These are phyloP conservation scores for Pachliopta kotzebuea DNA, from an alignment of 2,888 invertebrate genomes.

Conservation along the genomic window DNA sequence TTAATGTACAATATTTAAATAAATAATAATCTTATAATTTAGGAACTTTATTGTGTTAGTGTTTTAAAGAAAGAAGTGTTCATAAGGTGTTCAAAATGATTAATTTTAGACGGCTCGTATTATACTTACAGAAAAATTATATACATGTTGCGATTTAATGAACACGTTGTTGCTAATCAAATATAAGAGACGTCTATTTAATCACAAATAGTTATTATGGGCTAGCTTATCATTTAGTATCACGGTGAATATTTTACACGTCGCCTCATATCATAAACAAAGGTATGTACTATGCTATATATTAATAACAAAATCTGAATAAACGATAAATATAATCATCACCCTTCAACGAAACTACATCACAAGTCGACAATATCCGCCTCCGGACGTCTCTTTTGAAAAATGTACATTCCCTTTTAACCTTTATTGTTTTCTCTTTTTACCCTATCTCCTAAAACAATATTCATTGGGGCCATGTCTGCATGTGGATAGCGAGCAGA, in stretches of 20 bases:
- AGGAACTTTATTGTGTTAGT: too few relatives aligned
- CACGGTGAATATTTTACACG: too few relatives aligned
- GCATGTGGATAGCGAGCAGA: conserved; percentile 43
- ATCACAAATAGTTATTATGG: too few relatives aligned
- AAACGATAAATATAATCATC: conserved; percentile 28
- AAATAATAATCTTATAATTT: too few relatives aligned
- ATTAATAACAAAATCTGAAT: neutral
- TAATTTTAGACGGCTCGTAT: too few relatives aligned
- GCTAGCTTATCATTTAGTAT: too few relatives aligned
- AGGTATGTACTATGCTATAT: too few relatives aligned
- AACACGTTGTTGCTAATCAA: conserved; percentile 3
- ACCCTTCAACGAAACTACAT: conserved; percentile 39
- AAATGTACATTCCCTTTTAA: conserved; percentile 42
- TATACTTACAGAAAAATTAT: too few relatives aligned
- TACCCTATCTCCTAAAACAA: conserved; percentile 22
- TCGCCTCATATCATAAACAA: too few relatives aligned
- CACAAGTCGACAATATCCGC: conserved; percentile 40
- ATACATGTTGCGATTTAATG: neutral
- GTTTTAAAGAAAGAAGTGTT: too few relatives aligned
- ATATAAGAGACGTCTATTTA: conserved; percentile 2
- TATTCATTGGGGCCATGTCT: conserved; percentile 43
- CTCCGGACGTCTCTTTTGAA: conserved; percentile 39
- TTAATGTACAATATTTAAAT: too few relatives aligned
- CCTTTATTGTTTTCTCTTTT: conserved; percentile 41
- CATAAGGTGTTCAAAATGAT: too few relatives aligned